Evolutionary conservation across 2,113 vertebrate genomes (phyloP).

Genomic region (Cephalopholis sonnerati): DNA sequence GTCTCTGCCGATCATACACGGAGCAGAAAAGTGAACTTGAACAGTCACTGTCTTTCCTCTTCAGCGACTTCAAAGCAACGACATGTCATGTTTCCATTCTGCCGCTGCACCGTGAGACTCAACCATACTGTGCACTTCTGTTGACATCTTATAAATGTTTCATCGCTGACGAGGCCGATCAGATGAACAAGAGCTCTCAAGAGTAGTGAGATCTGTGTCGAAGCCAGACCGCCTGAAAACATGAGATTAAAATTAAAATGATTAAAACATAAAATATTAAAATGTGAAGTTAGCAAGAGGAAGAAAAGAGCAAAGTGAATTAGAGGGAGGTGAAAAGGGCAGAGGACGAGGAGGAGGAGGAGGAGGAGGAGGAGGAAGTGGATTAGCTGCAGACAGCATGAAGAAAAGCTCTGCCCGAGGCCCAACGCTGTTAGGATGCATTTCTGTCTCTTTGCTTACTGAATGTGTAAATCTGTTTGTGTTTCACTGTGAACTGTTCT

Average conservation of each 20-base stretch:
- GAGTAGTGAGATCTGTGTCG: neutral
- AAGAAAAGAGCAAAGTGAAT: neutral
- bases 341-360: constrained; percentile 1
- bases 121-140: neutral
- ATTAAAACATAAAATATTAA: constrained; percentile 25
- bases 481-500: neutral
- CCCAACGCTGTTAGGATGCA: neutral
- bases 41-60: neutral
- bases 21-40: neutral
- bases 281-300: neutral
- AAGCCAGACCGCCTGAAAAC: neutral
- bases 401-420: constrained; percentile 1
- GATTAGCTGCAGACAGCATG: constrained; percentile 30
- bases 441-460: neutral
- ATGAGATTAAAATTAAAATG: constrained; percentile 5
- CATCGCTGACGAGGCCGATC: constrained; percentile 14
- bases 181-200: neutral
- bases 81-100: neutral
- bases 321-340: constrained; percentile 26
- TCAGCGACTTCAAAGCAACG: neutral
- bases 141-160: constrained; percentile 44
- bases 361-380: neutral
- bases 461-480: neutral
- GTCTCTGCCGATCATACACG: neutral
- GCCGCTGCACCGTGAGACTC: neutral